Evolutionary conservation across 2,113 vertebrate species (phyloP).

Genomic region (Cinclus mexicanus): DNA sequence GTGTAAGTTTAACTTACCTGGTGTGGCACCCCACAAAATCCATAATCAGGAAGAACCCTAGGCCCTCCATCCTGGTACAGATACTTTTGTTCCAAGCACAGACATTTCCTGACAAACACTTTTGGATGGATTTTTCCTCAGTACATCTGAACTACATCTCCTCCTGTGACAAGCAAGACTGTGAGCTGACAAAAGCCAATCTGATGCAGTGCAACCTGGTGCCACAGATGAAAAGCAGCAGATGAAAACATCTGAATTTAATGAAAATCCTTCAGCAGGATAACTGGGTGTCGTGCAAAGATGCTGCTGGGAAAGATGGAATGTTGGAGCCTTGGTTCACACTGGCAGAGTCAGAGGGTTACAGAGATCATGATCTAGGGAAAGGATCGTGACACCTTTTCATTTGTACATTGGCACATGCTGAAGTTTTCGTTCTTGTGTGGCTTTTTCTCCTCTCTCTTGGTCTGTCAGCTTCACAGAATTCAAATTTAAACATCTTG

Average conservation of each 20-base stretch:
- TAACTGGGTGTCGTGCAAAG: neutral
- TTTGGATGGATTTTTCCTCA: neutral
- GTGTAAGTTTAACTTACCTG: neutral
- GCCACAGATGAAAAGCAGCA: constrained; percentile 17
- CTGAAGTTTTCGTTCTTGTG: neutral
- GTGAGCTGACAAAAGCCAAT: neutral
- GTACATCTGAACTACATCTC: neutral
- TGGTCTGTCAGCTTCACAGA: neutral
- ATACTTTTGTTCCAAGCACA: neutral
- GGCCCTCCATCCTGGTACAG: neutral
- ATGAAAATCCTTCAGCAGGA: constrained; percentile 6
- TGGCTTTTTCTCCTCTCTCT: neutral
- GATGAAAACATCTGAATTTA: constrained; percentile 12
- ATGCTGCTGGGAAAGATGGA: neutral
- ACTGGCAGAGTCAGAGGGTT: neutral
- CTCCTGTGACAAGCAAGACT: neutral
- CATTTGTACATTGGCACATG: neutral
- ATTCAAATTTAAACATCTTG: constrained; percentile 2
- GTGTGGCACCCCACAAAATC: neutral
- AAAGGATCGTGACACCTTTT: neutral
- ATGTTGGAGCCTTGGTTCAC: neutral
- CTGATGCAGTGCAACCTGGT: neutral
- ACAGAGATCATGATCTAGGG: neutral
- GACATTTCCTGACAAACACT: neutral
- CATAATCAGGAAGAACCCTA: neutral